Evolutionary conservation across 2,888 invertebrate genomes (phyloP), one percentile per base, ranked within the genome.

Genomic region (Helobdella robusta): DNA sequence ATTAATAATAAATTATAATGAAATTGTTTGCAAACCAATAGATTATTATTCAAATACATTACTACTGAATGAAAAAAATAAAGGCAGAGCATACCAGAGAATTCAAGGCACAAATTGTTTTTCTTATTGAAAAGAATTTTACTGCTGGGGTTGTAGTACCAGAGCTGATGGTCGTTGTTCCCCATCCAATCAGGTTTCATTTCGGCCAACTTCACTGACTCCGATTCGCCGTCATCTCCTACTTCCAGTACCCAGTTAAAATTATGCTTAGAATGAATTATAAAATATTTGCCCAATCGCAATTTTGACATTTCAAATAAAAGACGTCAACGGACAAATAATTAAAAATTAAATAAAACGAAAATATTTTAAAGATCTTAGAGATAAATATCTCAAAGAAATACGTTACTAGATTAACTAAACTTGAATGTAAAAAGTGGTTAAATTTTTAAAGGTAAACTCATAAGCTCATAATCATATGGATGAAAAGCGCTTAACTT

Each of bases 241-340:
- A 30, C 8, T 25, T 62, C 62, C 18, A 62, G 20, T 6, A 62
- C 62, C 28, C 48, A 20, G 3, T 46, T 28, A 28, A 30, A 32
- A 32, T 62, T 62, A 23, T 50, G n/a, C 32, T 50, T 44, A 28
- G 62, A 25, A 28, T 30, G 28, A 20, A 62, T 62, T 32, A 62
- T 15, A 32, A 62, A 62, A n/a, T 62, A 62, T 30, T 62, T 62
- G 48, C 62, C 62, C 20, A n/a, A 20, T 62, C 48, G 48, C 5
- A 48, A 25, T 8, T 28, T 15, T n/a, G 50, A 28, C 62, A 62
- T 62, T 23, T 36, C 44, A n/a, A n/a, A n/a, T n/a, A n/a, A n/a
- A n/a, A n/a, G n/a, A n/a, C n/a, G n/a, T n/a, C n/a, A n/a, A n/a
- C n/a, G n/a, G n/a, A n/a, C n/a, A n/a, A n/a, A n/a, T n/a, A n/a